Percentiles rank a stretch among this genome's conserved stretches.
phyloP scores from a whole-genome alignment of 2,888 invertebrate species.

The Acanthosepion pharaonis region DNA sequence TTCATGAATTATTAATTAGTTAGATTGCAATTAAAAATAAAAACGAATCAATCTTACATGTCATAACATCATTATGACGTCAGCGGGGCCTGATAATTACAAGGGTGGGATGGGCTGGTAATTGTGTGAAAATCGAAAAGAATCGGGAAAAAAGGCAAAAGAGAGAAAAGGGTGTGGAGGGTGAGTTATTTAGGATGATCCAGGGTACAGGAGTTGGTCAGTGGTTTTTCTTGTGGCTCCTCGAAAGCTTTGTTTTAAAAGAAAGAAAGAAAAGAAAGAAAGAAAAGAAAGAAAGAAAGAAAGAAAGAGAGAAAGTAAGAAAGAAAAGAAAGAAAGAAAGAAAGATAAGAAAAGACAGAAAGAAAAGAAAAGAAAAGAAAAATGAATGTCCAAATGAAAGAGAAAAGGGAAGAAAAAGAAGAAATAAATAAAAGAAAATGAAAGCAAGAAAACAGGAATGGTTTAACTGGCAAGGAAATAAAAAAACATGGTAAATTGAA shows the following conservation, averaged over 20 bases:
- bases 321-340: not conserved
- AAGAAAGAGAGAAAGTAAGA: too few relatives aligned
- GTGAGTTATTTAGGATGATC: not conserved
- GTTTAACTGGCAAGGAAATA: too few relatives aligned
- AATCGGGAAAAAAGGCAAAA: not conserved
- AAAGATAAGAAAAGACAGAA: too few relatives aligned
- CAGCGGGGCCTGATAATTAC: not conserved
- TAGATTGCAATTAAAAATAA: slow-evolving; percentile 22
- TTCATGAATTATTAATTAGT: slow-evolving; percentile 33
- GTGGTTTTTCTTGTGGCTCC: not conserved
- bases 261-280: too few relatives aligned
- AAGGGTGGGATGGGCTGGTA: not conserved
- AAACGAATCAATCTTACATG: slow-evolving; percentile 33
- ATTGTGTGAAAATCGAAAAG: not conserved
- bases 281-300: too few relatives aligned
- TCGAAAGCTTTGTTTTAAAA: not conserved
- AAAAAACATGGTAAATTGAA: not conserved
- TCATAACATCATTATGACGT: slow-evolving; percentile 10
- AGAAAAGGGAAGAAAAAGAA: too few relatives aligned
- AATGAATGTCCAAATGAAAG: too few relatives aligned
- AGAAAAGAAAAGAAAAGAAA: too few relatives aligned
- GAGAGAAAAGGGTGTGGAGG: too few relatives aligned
- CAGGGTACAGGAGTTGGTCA: not conserved
- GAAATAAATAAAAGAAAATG: too few relatives aligned
- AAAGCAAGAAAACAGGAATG: not conserved